Base-by-base conservation (phyloP, 2,797 vertebrate species). In the Sylvia borin region DNA sequence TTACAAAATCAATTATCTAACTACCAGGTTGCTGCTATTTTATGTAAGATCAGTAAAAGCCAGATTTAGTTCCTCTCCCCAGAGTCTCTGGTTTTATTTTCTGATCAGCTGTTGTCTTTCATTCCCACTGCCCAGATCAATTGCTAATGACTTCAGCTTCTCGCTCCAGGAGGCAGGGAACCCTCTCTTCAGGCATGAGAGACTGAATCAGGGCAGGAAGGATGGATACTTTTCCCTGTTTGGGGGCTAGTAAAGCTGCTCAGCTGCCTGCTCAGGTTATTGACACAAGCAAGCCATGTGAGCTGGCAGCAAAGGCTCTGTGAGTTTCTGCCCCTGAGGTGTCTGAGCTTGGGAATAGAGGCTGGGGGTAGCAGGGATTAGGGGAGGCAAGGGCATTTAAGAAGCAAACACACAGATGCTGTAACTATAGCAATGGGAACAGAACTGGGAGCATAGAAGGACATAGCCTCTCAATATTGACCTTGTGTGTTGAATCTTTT, bases 81-180 rank as follows among this genome's bases (percentile, higher is more conserved):
- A 65, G 67, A 67, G 42, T 36, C 31, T 68, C 68, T 36, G 31
- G 14, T 91, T 96, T 90, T 93, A 53, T 85, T 81, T 95, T 85
- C 79, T 91, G 11, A 66, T 93, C 50, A 65, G 38, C 36, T 77
- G 40, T 55, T 66, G 27, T 42, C 65, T 85, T 83, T 85, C 36
- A 75, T 65, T 85, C 26, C 54, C 32, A 57, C 19, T 14, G 22
- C 43, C 47, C 54, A 88, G 50, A 54, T 13, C 66, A 68, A 32
- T 27, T 53, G 54, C 34, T 65, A 55, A 71, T 13, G 36, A 58
- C 42, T 88, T 88, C 72, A 32, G 45, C 27, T 74, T 74, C 72
- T 80, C 0, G 0, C 22, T 78, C 31, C 5, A 7, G 62, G 10
- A 68, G 26, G 57, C 26, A 62, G 25, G 61, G 43, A 92, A 24